These are phyloP conservation scores for Cinclus cinclus DNA, from an alignment of 2,113 vertebrate species.

Conservation along the genomic window DNA sequence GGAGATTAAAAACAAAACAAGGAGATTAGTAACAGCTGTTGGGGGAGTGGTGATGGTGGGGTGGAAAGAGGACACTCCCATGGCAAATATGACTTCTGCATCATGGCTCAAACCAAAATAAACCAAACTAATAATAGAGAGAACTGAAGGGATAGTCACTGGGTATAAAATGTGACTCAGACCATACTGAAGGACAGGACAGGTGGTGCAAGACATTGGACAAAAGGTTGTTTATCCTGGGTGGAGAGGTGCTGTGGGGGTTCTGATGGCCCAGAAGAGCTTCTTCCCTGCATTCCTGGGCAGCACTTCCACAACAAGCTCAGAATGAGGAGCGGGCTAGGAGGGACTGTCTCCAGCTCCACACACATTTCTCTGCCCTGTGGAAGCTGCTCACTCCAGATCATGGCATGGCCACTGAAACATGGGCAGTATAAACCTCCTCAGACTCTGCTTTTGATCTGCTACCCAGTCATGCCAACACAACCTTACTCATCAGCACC, in stretches of 20 bases:
- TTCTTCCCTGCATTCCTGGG: neutral
- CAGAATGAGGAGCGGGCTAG: accelerated
- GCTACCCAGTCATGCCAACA: neutral
- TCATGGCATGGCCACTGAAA: neutral
- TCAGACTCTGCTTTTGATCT: neutral
- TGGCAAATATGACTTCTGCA: conserved; percentile 45
- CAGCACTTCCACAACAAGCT: neutral
- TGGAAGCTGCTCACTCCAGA: neutral
- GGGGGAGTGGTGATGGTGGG: neutral
- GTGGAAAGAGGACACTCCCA: conserved; percentile 39
- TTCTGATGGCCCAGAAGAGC: neutral
- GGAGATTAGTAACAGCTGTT: conserved; percentile 40
- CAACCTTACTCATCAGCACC: neutral
- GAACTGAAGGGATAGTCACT: neutral
- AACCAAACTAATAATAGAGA: conserved; percentile 45
- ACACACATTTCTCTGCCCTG: neutral
- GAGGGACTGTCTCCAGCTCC: neutral
- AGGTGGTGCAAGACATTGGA: neutral
- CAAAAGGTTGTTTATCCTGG: neutral
- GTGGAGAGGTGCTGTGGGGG: neutral
- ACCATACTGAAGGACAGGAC: neutral
- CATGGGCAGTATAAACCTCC: neutral
- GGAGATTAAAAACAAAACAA: conserved; percentile 45
- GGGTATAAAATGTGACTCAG: conserved; percentile 9
- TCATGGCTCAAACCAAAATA: conserved; percentile 47